Evolutionary conservation across 2,113 vertebrate species (phyloP), one percentile per base, ranked within the genome.

Genomic region (Trichechus manatus): DNA sequence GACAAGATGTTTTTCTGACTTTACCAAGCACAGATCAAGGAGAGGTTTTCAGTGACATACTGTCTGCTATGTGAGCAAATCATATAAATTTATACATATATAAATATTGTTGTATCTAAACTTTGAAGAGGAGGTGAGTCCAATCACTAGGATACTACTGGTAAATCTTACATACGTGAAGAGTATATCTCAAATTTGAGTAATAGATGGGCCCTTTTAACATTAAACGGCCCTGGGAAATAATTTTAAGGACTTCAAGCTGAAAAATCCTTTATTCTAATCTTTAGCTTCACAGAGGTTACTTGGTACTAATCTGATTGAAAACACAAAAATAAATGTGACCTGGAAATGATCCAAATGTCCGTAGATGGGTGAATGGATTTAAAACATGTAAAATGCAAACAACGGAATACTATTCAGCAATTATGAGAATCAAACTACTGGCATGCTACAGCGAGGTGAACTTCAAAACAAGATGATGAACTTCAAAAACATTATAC

Each of bases 171-270:
- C 44, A 72, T 3, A 56, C 75, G 2, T 44, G 72, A 75, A 84
- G 9, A 77, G 17, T 85, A 44, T 85, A 77, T 85, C 91, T 89
- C 63, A 77, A 70, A 63, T 95, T 8, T 85, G 74, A 95, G 75
- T 53, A 68, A 23, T 8, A 3, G 50, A 36, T 19, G 63, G 27
- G 66, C 22, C 20, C 74, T 89, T 81, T 79, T 3, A 64, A 61
- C 78, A 87, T 2, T 36, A 70, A 50, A 36, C 19, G 89, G 50
- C 36, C 63, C 42, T 79, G 23, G 39, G 36, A 96, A 68, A 75
- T 50, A 89, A 59, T 56, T 81, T 2, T 87, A 22, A 85, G 87
- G 80, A 85, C 39, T 50, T 70, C 68, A 83, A 77, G 42, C 1
- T 15, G 11, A 68, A 31, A 93, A 80, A 66, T 27, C 39, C 31